phyloP scores from a whole-genome alignment of 2,797 vertebrate genomes.

The Falco peregrinus region DNA sequence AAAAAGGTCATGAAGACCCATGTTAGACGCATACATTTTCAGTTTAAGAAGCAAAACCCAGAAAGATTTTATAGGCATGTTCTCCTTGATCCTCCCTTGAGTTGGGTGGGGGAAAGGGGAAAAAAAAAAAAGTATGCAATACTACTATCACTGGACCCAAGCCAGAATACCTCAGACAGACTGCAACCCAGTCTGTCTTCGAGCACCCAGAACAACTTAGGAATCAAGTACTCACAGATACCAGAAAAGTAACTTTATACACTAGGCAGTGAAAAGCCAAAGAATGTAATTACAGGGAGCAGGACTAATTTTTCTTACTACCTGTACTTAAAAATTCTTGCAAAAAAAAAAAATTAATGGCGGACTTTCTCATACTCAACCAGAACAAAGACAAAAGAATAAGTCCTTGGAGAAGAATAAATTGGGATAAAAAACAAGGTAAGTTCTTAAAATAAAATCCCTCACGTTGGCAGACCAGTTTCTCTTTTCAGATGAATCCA shows the following conservation, averaged over 20 bases:
- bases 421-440: neutral
- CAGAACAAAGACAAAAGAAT: neutral
- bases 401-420: neutral
- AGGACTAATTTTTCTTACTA: neutral
- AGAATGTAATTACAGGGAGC: neutral
- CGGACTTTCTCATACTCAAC: neutral
- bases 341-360: neutral
- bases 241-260: neutral
- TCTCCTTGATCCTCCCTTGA: neutral
- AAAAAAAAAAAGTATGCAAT: neutral
- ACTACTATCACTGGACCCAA: neutral
- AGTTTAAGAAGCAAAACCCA: neutral
- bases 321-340: neutral
- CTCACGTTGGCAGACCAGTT: constrained; percentile 3
- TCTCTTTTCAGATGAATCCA: neutral
- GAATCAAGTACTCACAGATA: neutral
- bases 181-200: neutral
- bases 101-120: too few relatives aligned
- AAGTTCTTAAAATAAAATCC: neutral
- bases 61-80: neutral
- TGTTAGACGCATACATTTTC: neutral
- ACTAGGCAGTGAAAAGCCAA: neutral
- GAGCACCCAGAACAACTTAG: neutral
- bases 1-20: neutral
- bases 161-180: neutral